phyloP scores from a whole-genome alignment of 53 echinoderm and acorn worm species.

The Echinometra lucunter region DNA sequence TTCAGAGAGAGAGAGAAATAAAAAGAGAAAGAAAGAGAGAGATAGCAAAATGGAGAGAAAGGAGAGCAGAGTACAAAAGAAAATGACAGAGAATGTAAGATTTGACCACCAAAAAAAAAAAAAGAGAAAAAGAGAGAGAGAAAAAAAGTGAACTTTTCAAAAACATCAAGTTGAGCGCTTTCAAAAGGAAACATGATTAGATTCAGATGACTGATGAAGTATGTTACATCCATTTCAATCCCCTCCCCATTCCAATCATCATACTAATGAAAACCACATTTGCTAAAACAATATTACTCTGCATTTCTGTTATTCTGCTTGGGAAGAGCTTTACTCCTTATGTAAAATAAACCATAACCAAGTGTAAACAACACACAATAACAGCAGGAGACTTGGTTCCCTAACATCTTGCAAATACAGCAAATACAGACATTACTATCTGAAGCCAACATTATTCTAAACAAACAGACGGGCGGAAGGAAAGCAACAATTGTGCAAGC shows the following conservation, averaged over 20 bases:
- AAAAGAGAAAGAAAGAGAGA: neutral
- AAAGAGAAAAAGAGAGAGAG: neutral
- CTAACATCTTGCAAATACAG: neutral
- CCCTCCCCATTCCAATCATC: neutral
- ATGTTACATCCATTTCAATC: neutral
- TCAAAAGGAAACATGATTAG: neutral
- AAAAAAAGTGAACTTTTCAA: neutral
- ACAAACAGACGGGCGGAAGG: neutral
- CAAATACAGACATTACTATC: neutral
- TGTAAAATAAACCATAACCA: neutral
- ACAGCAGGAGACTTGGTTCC: neutral
- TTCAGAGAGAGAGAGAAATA: neutral
- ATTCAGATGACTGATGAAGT: neutral
- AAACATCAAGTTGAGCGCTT: neutral
- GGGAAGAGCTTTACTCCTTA: neutral
- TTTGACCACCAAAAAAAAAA: too few species aligned
- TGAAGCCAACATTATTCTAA: neutral
- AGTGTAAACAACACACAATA: slow-evolving; percentile 8
- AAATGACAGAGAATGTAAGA: neutral
- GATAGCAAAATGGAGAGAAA: too few species aligned
- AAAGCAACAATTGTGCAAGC: neutral
- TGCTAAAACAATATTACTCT: too few species aligned
- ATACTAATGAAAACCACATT: neutral
- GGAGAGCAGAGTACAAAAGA: too few species aligned
- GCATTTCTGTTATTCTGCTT: neutral